Percentiles rank a stretch among this genome's conserved stretches.
These are phyloP conservation scores for Odobenus rosmarus DNA, from an alignment of 2,113 vertebrate species.

Conservation along the genomic window DNA sequence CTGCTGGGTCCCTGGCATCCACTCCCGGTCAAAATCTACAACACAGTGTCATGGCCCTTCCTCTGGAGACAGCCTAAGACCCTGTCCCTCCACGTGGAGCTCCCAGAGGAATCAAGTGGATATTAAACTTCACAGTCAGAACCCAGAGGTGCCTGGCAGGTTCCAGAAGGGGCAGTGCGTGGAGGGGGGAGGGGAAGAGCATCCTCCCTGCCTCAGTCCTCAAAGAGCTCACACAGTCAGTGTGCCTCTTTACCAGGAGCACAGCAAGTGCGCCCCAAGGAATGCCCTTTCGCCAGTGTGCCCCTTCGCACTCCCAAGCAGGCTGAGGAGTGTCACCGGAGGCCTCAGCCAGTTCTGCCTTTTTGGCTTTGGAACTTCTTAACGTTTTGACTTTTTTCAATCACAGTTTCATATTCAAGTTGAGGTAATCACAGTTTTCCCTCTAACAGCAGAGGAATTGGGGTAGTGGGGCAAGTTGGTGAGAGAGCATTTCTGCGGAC, in stretches of 20 bases:
- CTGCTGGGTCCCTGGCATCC: constrained; percentile 57
- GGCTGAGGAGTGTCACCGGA: not conserved
- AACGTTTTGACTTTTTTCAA: constrained; percentile 76
- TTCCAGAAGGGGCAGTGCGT: not conserved
- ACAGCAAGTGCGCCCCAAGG: not conserved
- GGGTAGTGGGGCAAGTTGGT: constrained; percentile 91
- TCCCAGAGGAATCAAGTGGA: not conserved
- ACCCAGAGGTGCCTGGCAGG: not conserved
- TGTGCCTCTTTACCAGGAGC: constrained; percentile 82
- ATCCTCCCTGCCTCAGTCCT: constrained; percentile 78
- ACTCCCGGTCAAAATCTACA: constrained; percentile 51
- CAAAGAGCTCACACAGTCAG: constrained; percentile 83
- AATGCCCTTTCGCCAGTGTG: constrained; percentile 94
- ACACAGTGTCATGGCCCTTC: constrained; percentile 83
- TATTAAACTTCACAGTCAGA: not conserved
- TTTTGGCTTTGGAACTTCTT: constrained; percentile 81
- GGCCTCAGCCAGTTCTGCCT: constrained; percentile 81
- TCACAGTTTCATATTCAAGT: constrained; percentile 90
- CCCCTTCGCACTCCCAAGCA: constrained; percentile 64
- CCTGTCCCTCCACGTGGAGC: not conserved
- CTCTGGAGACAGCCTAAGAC: not conserved
- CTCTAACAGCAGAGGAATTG: constrained; percentile 81
- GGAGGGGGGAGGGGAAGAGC: not conserved
- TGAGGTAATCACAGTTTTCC: constrained; percentile 90
- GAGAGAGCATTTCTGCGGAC: constrained; percentile 89